phyloP scores from a whole-genome alignment of 2,113 vertebrate species.

The Charadrius vociferus region DNA sequence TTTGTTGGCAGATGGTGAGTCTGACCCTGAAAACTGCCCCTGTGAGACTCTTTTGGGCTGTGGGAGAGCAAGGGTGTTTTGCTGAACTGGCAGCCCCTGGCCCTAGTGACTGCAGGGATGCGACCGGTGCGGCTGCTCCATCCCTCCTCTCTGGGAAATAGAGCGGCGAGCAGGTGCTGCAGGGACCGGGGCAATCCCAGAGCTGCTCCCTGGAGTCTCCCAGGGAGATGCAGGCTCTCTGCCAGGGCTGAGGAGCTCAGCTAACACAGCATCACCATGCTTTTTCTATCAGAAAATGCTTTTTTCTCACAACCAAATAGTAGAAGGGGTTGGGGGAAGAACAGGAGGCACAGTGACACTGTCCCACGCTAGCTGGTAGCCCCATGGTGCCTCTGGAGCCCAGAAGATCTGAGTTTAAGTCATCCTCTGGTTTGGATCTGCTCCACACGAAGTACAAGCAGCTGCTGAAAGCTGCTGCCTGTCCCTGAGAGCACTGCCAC shows the following conservation, averaged over 20 bases:
- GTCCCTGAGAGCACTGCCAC: not conserved
- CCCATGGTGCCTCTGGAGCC: not conserved
- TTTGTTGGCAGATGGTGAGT: not conserved
- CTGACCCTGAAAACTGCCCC: not conserved
- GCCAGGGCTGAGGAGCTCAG: not conserved
- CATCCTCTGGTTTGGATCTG: not conserved
- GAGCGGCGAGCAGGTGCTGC: fast-evolving
- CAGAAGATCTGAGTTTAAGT: not conserved
- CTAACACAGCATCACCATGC: not conserved
- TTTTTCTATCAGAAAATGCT: not conserved
- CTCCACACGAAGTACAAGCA: not conserved
- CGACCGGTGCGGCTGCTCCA: not conserved
- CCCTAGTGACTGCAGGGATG: not conserved
- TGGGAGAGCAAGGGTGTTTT: not conserved
- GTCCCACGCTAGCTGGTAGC: not conserved
- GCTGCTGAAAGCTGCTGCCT: not conserved
- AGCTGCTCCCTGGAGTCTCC: not conserved
- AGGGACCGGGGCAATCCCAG: not conserved
- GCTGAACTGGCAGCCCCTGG: not conserved
- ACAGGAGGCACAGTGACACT: not conserved
- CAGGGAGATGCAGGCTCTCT: not conserved
- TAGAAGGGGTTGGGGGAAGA: not conserved
- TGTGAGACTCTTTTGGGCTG: not conserved
- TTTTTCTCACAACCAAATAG: not conserved
- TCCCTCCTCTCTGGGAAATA: not conserved